Conservation (phyloP, 2,888 invertebrate species). For the Graphium colonna region DNA sequence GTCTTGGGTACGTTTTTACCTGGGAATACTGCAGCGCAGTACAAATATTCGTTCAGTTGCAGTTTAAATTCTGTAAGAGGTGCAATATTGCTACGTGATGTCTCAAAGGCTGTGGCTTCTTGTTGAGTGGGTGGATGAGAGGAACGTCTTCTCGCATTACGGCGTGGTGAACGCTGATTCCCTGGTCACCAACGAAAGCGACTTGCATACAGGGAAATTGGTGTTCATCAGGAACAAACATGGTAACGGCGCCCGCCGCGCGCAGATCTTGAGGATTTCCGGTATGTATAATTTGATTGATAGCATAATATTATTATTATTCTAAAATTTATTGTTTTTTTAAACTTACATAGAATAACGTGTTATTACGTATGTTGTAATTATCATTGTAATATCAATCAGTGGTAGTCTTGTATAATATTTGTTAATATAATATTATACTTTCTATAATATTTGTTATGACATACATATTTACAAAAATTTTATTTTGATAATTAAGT, state of each 20-base stretch:
- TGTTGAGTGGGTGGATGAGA: slow-evolving; percentile 56
- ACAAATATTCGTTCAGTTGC: slow-evolving; percentile 26
- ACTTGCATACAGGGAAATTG: slow-evolving; percentile 43
- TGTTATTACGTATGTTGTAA: too few species aligned
- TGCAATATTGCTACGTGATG: slow-evolving; percentile 39
- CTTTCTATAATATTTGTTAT: too few species aligned
- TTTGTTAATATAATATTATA: too few species aligned
- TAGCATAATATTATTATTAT: too few species aligned
- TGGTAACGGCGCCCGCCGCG: slow-evolving; percentile 39
- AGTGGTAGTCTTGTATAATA: too few species aligned
- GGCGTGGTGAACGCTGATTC: slow-evolving; percentile 45
- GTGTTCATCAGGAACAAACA: slow-evolving; percentile 39
- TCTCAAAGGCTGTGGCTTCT: slow-evolving; percentile 49
- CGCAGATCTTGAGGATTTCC: slow-evolving; percentile 49
- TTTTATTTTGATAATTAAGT: too few species aligned
- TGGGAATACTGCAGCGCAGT: slow-evolving; percentile 27
- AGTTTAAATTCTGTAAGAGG: slow-evolving; percentile 20
- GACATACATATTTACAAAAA: too few species aligned
- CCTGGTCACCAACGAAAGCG: slow-evolving; percentile 35
- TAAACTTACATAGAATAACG: too few species aligned
- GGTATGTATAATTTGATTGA: too few species aligned
- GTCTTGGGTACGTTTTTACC: slow-evolving; percentile 34
- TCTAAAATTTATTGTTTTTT: too few species aligned
- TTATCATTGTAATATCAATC: too few species aligned
- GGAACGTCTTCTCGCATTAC: slow-evolving; percentile 45